Evolutionary conservation across 2,113 vertebrate species (phyloP), one percentile per base, ranked within the genome.

Genomic region (Nanger granti): DNA sequence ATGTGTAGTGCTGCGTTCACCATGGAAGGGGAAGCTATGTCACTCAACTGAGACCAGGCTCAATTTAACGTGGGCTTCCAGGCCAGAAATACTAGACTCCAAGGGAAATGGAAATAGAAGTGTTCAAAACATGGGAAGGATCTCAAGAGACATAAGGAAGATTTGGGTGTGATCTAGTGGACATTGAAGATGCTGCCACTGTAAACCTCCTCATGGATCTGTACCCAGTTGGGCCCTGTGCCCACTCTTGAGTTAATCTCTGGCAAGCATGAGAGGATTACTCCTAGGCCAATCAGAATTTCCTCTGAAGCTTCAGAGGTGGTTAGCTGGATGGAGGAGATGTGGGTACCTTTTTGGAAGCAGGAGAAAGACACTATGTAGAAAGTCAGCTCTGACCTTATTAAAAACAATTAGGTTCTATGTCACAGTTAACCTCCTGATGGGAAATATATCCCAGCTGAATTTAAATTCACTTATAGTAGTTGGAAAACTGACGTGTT

Each of bases 91-190:
- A 82, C 83, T 29, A 89, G 47, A 73, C 18, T 66, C 37, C 64
- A 89, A 59, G 18, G 79, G 49, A 94, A 91, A 89, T 84, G 57
- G 57, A 95, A 93, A 93, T 86, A 94, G 66, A 97, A 97, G 12
- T 80, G 47, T 93, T 88, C 57, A 94, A 76, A 96, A 96, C 26
- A 80, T 82, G 76, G 20, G 57, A 80, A 94, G 55, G 31, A 52
- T 95, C 89, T 55, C 57, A 86, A 95, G 54, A 89, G 84, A 86
- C 96, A 73, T 31, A 94, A 95, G 37, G 62, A 62, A 85, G 31
- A 80, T 85, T 37, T 83, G 55, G 52, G 24, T 83, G 52, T 80
- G 44, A 89, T 47, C 18, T 76, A 83, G 49, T 83, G 85, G 66
- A 69, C 80, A 54, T 37, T 92, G 73, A n/a, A 93, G 49, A 76